Evolutionary conservation across 2,113 vertebrate genomes (phyloP), one percentile per base, ranked within the genome.

Genomic region (Otis tarda): DNA sequence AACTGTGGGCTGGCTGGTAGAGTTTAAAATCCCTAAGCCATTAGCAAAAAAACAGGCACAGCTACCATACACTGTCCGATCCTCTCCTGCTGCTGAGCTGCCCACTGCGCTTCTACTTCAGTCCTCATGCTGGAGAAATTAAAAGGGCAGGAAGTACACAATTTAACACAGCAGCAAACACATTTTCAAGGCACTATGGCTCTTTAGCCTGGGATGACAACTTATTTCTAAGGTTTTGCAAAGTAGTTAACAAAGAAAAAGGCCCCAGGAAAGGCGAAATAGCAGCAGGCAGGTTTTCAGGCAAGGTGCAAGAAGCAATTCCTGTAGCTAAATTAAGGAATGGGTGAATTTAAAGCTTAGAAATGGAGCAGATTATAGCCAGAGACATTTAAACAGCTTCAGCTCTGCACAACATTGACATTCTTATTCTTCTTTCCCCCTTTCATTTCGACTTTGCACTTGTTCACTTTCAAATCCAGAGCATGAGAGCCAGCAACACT

Each of bases 131-230:
- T 39, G 87, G 14, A 79, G 39, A 47, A 86, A 82, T 84, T 59
- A 90, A 94, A 95, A 89, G 45, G 43, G 59, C 37, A 60, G 19
- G 28, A 61, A 79, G 63, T 18, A 57, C 23, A 13, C 81, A 61
- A 70, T 96, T 97, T 96, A 97, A 89, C 91, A 81, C 61, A 97
- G 96, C 90, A 69, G 94, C 93, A 91, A 83, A 70, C 45, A 63
- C 67, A 81, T 94, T 90, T 85, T 60, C 84, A 79, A 95, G 59
- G 69, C 65, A 65, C 33, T 37, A 21, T 33, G 56, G n/a, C 67
- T 93, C 52, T 91, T 85, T 55, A 68, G 41, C 35, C 60, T 43
- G 17, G 45, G 35, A 67, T 28, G 25, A 73, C 47, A 91, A 69
- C 27, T 71, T 45, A 31, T 78, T 92, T 68, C 45, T 52, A 53